phyloP scores from a whole-genome alignment of 2,113 vertebrate species.

The Malurus alboscapulatus region DNA sequence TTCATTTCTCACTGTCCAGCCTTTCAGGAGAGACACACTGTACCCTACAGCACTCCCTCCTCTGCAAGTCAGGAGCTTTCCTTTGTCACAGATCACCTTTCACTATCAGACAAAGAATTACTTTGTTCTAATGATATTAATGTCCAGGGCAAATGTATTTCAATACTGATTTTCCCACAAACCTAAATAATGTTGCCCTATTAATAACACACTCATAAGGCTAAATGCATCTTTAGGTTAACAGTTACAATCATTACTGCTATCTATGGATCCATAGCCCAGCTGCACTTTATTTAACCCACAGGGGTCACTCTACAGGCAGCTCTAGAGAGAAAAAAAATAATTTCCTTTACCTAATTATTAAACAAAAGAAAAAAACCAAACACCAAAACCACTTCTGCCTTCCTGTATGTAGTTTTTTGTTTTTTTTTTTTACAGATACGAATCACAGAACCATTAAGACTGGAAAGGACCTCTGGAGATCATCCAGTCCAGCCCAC shows the following conservation, averaged over 20 bases:
- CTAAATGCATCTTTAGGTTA: slow-evolving; percentile 16
- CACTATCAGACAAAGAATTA: background rate
- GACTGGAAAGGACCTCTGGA: background rate
- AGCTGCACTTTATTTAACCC: slow-evolving; percentile 18
- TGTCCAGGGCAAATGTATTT: background rate
- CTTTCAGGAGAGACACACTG: background rate
- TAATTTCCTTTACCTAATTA: background rate
- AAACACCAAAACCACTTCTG: background rate
- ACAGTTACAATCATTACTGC: slow-evolving; percentile 3
- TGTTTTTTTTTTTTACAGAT: no score
- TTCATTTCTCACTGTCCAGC: background rate
- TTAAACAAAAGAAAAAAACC: background rate
- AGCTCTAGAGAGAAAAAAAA: background rate
- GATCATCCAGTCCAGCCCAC: background rate
- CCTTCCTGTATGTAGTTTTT: background rate
- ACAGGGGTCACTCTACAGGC: background rate
- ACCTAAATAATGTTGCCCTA: slow-evolving; percentile 19
- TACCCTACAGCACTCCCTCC: background rate
- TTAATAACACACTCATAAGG: slow-evolving; percentile 40
- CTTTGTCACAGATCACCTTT: background rate
- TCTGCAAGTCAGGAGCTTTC: background rate
- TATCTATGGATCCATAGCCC: background rate
- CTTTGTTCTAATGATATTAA: background rate
- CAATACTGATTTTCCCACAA: slow-evolving; percentile 56
- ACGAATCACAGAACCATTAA: background rate